Evolutionary conservation across 2,888 invertebrate species (phyloP).

Genomic region (Marasmarcha lunaedactyla): DNA sequence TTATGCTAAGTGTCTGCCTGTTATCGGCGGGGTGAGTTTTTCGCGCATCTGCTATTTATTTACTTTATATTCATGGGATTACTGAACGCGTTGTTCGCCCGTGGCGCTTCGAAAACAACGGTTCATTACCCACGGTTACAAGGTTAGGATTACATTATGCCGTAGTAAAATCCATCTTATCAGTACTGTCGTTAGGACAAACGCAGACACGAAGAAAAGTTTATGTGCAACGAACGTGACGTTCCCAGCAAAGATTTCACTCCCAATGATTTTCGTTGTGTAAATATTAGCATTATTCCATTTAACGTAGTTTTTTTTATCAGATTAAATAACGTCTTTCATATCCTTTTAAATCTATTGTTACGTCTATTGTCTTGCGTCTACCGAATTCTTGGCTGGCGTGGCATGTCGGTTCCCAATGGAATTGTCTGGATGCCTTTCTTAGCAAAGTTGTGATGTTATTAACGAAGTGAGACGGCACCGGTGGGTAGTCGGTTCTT

Average conservation of each 20-base stretch:
- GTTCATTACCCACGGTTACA: conserved; percentile 54
- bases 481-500: too few species aligned
- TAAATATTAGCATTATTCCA: conserved; percentile 35
- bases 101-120: conserved; percentile 47
- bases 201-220: background rate
- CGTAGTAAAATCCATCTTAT: conserved; percentile 23
- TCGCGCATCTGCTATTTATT: conserved; percentile 71
- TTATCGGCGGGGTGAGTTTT: conserved; percentile 60
- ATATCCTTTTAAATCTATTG: too few species aligned
- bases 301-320: too few species aligned
- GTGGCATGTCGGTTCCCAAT: too few species aligned
- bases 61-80: conserved; percentile 68
- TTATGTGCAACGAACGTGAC: conserved; percentile 43
- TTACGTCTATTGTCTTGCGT: too few species aligned
- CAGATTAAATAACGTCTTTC: too few species aligned
- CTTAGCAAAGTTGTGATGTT: too few species aligned
- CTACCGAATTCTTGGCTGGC: too few species aligned
- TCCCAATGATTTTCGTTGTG: conserved; percentile 45
- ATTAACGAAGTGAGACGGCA: too few species aligned
- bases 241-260: conserved; percentile 34
- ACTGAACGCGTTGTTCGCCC: conserved; percentile 41
- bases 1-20: conserved; percentile 66
- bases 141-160: conserved; percentile 22
- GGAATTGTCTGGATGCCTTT: too few species aligned
- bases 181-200: background rate